phyloP scores from a whole-genome alignment of 2,888 invertebrate genomes.

The Tiliacea citrago region DNA sequence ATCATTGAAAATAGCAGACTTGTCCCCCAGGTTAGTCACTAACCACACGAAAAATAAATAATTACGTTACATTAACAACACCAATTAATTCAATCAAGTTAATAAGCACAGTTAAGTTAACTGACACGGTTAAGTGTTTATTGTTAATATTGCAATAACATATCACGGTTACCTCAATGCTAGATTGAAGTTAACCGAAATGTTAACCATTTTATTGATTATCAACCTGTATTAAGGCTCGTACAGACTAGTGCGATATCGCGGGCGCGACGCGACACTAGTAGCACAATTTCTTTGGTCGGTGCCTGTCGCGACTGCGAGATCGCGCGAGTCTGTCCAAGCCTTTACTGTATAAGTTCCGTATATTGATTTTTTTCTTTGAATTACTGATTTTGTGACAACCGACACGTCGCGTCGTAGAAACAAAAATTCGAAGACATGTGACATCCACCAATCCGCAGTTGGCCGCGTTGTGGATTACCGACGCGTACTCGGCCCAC shows the following conservation, averaged over 20 bases:
- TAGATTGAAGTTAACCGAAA: conserved; percentile 23
- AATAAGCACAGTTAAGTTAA: conserved; percentile 27
- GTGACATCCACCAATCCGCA: background rate
- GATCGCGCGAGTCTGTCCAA: too few relatives aligned
- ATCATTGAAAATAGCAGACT: too few relatives aligned
- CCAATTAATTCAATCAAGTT: conserved; percentile 1
- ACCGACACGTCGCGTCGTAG: background rate
- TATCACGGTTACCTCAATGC: conserved; percentile 43
- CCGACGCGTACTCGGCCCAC: background rate
- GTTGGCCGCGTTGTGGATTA: background rate
- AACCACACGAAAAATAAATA: too few relatives aligned
- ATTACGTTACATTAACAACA: background rate
- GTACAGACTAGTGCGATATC: too few relatives aligned
- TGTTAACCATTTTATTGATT: background rate
- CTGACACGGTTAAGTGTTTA: conserved; percentile 26
- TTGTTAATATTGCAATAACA: conserved; percentile 29
- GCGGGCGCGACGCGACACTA: too few relatives aligned
- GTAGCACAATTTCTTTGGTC: too few relatives aligned
- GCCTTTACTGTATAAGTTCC: too few relatives aligned
- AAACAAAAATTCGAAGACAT: background rate
- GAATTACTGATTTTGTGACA: background rate
- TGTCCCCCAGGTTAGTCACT: too few relatives aligned
- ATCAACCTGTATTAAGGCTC: too few relatives aligned
- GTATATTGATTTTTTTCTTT: too few relatives aligned
- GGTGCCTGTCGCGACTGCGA: too few relatives aligned